A percentile compares a stretch with the other conserved stretches of the same genome.
Evolutionary conservation across 2,888 invertebrate genomes (phyloP).

Genomic region (Siphlonurus alternatus): DNA sequence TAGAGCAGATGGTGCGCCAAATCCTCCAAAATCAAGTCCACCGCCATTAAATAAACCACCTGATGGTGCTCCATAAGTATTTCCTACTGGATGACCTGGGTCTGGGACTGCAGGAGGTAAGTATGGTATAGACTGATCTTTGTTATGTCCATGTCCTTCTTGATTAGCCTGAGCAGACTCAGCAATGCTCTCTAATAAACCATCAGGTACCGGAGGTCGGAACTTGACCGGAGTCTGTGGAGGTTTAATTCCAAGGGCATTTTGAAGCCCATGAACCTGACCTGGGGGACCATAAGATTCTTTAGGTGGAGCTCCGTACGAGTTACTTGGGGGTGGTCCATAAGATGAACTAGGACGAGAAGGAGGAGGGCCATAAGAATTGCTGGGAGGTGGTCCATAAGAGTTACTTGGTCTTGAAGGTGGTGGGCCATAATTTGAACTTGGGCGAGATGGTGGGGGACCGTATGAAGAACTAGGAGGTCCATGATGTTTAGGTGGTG

Average conservation of each 20-base stretch:
- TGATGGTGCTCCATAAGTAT: conserved; percentile 1
- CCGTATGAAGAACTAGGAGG: conserved; percentile 18
- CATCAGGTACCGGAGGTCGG: conserved; percentile 54
- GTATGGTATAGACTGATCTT: conserved; percentile 15
- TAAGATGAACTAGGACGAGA: background rate
- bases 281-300: conserved; percentile 5
- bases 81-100: conserved; percentile 12
- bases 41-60: too few relatives aligned
- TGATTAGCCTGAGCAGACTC: conserved; percentile 32
- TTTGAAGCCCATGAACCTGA: background rate
- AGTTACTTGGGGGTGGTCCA: conserved; percentile 10
- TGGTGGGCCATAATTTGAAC: conserved; percentile 14
- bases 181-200: conserved; percentile 46
- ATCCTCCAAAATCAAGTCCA: background rate
- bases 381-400: conserved; percentile 4
- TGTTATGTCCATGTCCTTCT: background rate
- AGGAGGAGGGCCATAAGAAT: conserved; percentile 7
- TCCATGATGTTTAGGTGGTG: conserved; percentile 3
- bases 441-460: conserved; percentile 24
- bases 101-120: conserved; percentile 21
- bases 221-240: conserved; percentile 50
- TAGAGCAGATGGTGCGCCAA: background rate
- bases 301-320: conserved; percentile 5
- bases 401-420: conserved; percentile 27
- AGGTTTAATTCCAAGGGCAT: conserved; percentile 12